These are phyloP conservation scores for Rhinopomastus cyanomelas DNA, from an alignment of 2,113 vertebrate genomes.

Conservation along the genomic window DNA sequence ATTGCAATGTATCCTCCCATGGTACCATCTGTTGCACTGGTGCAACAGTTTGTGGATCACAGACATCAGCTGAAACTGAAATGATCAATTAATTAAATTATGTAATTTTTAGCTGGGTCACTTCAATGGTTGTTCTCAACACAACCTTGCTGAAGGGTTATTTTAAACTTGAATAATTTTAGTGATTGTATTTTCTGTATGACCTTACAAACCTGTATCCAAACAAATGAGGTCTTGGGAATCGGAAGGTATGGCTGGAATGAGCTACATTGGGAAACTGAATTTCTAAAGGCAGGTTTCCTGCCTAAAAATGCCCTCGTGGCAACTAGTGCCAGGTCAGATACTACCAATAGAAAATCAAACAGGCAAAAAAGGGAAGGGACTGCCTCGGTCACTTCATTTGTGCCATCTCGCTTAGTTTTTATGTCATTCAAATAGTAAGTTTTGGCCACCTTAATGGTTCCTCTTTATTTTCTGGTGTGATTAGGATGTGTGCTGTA, in stretches of 20 bases:
- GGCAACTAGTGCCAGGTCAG: background rate
- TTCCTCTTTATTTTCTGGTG: background rate
- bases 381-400: background rate
- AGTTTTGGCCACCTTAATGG: background rate
- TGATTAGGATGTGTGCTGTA: background rate
- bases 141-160: background rate
- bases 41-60: background rate
- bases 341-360: background rate
- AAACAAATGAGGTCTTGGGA: background rate
- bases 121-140: background rate
- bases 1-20: background rate
- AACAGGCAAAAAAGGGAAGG: background rate
- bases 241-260: background rate
- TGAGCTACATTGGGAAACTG: background rate
- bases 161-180: conserved; percentile 20
- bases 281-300: background rate
- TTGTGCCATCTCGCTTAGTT: background rate
- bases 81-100: background rate
- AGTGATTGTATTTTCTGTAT: background rate
- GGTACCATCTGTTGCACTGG: background rate
- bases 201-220: conserved; percentile 7
- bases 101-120: background rate
- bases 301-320: background rate
- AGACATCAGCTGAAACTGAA: background rate
- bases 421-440: background rate